Conservation (phyloP, 2,888 invertebrate genomes). For the Eupithecia subumbrata region DNA sequence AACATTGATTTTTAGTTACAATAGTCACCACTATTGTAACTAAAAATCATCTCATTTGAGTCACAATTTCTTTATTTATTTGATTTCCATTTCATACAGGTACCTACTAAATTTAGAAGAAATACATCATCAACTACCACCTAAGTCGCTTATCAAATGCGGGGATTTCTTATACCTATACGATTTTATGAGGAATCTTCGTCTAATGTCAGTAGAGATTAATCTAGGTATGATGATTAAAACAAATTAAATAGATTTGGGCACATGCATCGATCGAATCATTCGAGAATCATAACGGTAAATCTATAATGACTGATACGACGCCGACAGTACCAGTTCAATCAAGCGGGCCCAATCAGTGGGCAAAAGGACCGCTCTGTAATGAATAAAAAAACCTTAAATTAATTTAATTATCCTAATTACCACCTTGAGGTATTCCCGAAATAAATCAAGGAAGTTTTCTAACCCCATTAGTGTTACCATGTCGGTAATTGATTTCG, state of each 20-base stretch:
- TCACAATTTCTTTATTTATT: too few species aligned
- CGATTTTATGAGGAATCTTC: neutral
- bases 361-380: slow-evolving; percentile 36
- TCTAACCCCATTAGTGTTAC: slow-evolving; percentile 63
- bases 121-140: neutral
- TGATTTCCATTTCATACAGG: too few species aligned
- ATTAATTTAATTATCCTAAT: slow-evolving; percentile 72
- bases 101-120: too few species aligned
- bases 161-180: too few species aligned
- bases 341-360: slow-evolving; percentile 21
- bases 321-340: neutral
- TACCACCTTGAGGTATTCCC: slow-evolving; percentile 59
- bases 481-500: slow-evolving; percentile 70
- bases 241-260: neutral
- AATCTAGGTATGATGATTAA: neutral
- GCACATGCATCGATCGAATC: neutral
- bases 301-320: neutral
- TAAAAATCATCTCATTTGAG: too few species aligned
- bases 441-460: slow-evolving; percentile 67
- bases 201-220: neutral
- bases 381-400: slow-evolving; percentile 51
- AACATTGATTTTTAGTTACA: too few species aligned
- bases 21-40: too few species aligned
- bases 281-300: slow-evolving; percentile 1
- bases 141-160: too few species aligned